Conservation (phyloP, 2,113 vertebrate genomes). For the Ivindomyrus marchei region DNA sequence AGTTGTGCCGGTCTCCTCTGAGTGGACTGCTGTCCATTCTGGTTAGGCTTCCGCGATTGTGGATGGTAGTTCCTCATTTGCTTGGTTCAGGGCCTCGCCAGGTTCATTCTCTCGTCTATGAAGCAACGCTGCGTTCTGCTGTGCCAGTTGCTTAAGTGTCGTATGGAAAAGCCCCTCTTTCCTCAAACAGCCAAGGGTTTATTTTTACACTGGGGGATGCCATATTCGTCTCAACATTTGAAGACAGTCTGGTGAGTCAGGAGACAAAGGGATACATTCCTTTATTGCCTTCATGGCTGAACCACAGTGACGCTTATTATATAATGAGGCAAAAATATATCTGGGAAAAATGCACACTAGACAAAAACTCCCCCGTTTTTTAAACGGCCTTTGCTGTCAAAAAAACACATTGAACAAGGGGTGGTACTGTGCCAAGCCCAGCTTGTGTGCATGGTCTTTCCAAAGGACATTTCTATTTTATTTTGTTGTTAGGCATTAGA, state of each 20-base stretch:
- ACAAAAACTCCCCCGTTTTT: not conserved
- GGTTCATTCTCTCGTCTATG: not conserved
- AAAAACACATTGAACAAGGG: slow-evolving; percentile 1
- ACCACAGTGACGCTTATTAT: not conserved
- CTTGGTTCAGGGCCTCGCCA: not conserved
- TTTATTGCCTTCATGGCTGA: not conserved
- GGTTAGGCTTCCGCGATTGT: not conserved
- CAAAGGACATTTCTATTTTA: not conserved
- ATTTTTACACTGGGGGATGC: not conserved
- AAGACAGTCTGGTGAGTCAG: not conserved
- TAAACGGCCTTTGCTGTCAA: not conserved
- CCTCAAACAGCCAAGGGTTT: not conserved
- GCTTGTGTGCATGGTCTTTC: not conserved
- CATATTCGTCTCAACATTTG: not conserved
- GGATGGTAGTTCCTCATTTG: not conserved
- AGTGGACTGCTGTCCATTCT: not conserved
- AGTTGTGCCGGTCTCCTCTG: not conserved
- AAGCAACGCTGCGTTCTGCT: not conserved
- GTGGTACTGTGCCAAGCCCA: not conserved
- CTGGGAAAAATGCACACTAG: not conserved
- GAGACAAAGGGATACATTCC: not conserved
- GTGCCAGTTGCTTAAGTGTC: not conserved
- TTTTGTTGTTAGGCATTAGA: not conserved
- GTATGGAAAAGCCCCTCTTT: not conserved
- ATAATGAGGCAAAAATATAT: not conserved